Percentiles rank a stretch among this genome's conserved stretches.
These are phyloP conservation scores for Brienomyrus brachyistius DNA, from an alignment of 2,113 vertebrate genomes.

Conservation along the genomic window DNA sequence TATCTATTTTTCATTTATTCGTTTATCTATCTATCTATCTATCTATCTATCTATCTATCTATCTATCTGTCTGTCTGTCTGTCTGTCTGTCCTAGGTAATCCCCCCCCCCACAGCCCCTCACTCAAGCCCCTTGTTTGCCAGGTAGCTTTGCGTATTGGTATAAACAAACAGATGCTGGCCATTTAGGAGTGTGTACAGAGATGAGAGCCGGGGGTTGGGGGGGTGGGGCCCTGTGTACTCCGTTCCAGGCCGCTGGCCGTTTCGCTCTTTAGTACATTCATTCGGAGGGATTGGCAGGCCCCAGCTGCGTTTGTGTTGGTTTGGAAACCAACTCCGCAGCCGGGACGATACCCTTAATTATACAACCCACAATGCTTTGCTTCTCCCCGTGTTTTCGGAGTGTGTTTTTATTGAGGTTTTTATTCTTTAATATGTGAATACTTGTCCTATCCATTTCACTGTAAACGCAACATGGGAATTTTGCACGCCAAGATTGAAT, in stretches of 20 bases:
- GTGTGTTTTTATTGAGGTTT: too few species aligned
- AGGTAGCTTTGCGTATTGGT: slow-evolving; percentile 64
- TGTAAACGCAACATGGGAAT: slow-evolving; percentile 4
- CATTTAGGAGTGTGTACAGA: slow-evolving; percentile 22
- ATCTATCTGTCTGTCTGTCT: too few species aligned
- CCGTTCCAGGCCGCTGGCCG: slow-evolving; percentile 45
- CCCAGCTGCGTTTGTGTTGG: background rate
- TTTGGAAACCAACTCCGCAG: background rate
- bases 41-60: too few species aligned
- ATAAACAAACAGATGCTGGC: slow-evolving; percentile 58
- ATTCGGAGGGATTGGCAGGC: background rate
- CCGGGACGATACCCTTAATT: background rate
- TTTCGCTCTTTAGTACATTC: background rate
- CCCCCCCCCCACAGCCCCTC: slow-evolving; percentile 24
- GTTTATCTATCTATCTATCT: too few species aligned
- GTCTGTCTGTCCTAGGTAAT: background rate
- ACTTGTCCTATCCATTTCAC: background rate
- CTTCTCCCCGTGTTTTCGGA: background rate
- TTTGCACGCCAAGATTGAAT: background rate
- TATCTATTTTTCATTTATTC: background rate
- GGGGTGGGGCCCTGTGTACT: slow-evolving; percentile 44
- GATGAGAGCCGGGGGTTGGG: background rate
- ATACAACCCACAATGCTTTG: background rate
- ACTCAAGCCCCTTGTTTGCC: slow-evolving; percentile 53
- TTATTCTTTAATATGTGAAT: background rate